Evolutionary conservation across 2,797 vertebrate species (phyloP).

Genomic region (Premnoplex brunnescens): DNA sequence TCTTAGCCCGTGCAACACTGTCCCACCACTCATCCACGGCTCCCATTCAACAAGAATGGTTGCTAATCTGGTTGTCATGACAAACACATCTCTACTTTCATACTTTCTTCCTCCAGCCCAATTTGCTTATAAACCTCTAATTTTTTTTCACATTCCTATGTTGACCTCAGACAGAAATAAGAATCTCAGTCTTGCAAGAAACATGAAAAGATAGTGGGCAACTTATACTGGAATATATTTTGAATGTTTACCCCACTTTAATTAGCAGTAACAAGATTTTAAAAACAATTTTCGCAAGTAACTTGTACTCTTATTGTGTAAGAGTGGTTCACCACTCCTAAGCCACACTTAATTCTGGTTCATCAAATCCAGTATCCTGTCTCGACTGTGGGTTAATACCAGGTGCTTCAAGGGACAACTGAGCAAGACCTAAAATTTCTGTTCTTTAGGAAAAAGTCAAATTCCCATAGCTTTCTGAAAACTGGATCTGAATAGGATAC

Average conservation of each 20-base stretch:
- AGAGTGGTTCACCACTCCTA: background rate
- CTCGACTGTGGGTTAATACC: fast-evolving
- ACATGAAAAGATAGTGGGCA: background rate
- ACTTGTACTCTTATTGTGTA: background rate
- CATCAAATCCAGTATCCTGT: background rate
- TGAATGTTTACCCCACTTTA: background rate
- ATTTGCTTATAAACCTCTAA: background rate
- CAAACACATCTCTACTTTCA: background rate
- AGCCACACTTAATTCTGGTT: background rate
- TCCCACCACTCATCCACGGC: background rate
- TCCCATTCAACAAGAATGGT: background rate
- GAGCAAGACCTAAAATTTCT: background rate
- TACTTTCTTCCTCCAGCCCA: background rate
- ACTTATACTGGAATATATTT: background rate
- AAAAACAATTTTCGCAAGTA: background rate
- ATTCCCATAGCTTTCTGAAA: background rate
- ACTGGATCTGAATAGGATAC: background rate
- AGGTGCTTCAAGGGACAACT: background rate
- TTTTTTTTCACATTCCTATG: background rate
- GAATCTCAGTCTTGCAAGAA: background rate
- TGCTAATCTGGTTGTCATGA: background rate
- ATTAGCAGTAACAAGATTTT: background rate
- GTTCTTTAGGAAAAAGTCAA: background rate
- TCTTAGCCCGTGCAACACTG: background rate
- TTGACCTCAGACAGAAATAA: background rate